Evolutionary conservation across 2,888 invertebrate genomes (phyloP).

Genomic region (Dicycla oo): DNA sequence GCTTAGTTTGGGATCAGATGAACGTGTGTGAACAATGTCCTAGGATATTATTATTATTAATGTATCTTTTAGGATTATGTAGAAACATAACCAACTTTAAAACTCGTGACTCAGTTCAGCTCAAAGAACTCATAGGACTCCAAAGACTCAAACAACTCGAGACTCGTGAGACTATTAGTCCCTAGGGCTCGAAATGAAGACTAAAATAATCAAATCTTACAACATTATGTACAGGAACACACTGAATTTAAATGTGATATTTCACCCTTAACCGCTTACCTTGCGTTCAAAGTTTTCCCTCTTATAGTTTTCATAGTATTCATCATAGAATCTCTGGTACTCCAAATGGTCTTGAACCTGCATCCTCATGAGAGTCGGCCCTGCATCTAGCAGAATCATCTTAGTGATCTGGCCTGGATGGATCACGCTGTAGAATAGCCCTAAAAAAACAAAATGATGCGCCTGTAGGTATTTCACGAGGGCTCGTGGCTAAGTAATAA

Average conservation of each 20-base stretch:
- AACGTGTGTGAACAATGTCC: too few species aligned
- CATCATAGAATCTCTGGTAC: conserved; percentile 11
- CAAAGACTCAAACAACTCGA: too few species aligned
- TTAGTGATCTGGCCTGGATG: conserved; percentile 3
- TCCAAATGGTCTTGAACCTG: not conserved
- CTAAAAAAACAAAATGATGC: not conserved
- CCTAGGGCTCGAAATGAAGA: too few species aligned
- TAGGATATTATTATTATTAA: too few species aligned
- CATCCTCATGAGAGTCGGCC: not conserved
- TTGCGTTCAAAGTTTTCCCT: conserved; percentile 3
- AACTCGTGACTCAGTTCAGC: too few species aligned
- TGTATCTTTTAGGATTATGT: too few species aligned
- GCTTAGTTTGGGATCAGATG: too few species aligned
- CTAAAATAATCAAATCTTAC: too few species aligned
- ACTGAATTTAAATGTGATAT: not conserved
- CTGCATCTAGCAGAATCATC: conserved; percentile 15
- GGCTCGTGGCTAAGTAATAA: too few species aligned
- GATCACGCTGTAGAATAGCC: not conserved
- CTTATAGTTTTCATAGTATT: not conserved
- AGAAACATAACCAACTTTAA: too few species aligned
- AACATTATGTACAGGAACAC: not conserved
- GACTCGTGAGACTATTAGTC: too few species aligned
- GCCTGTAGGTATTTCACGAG: not conserved
- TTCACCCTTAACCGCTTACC: not conserved
- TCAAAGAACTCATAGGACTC: too few species aligned